Evolutionary conservation across 2,888 invertebrate species (phyloP).

Genomic region (Drosophila fungiperda): DNA sequence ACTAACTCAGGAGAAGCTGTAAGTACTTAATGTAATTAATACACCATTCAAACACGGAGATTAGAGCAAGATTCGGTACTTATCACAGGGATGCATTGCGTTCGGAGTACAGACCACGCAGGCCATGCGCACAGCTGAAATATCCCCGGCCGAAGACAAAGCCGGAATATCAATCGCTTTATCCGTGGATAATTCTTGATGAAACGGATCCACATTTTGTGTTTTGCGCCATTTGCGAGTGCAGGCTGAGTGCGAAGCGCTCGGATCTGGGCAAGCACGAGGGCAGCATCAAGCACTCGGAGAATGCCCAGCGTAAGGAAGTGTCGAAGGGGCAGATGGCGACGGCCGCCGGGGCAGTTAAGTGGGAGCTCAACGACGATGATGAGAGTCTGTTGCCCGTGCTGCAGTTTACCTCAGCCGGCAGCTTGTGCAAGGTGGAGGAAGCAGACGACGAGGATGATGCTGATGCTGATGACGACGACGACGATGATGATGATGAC

Average conservation of each 20-base stretch:
- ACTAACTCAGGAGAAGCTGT: slow-evolving; percentile 76
- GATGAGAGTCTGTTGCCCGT: slow-evolving; percentile 54
- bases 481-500: slow-evolving; percentile 31
- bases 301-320: slow-evolving; percentile 70
- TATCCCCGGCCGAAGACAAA: slow-evolving; percentile 78
- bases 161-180: slow-evolving; percentile 68
- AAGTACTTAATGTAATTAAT: slow-evolving; percentile 32
- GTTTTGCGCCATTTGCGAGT: slow-evolving; percentile 73
- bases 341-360: slow-evolving; percentile 30
- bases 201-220: slow-evolving; percentile 79
- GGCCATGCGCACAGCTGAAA: slow-evolving; percentile 70
- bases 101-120: slow-evolving; percentile 72
- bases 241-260: slow-evolving; percentile 76
- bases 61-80: background rate
- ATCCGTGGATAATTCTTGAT: slow-evolving; percentile 76
- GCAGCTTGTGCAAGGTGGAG: slow-evolving; percentile 36
- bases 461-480: slow-evolving; percentile 32
- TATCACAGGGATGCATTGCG: slow-evolving; percentile 67
- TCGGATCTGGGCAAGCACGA: slow-evolving; percentile 77
- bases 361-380: slow-evolving; percentile 74
- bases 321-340: slow-evolving; percentile 35
- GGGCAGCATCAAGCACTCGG: slow-evolving; percentile 78
- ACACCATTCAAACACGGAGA: too few relatives aligned
- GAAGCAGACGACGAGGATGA: slow-evolving; percentile 49
- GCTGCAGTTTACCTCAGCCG: slow-evolving; percentile 31